These are phyloP conservation scores for Synergus laeviventris DNA, from an alignment of 2,888 invertebrate genomes.

Conservation along the genomic window DNA sequence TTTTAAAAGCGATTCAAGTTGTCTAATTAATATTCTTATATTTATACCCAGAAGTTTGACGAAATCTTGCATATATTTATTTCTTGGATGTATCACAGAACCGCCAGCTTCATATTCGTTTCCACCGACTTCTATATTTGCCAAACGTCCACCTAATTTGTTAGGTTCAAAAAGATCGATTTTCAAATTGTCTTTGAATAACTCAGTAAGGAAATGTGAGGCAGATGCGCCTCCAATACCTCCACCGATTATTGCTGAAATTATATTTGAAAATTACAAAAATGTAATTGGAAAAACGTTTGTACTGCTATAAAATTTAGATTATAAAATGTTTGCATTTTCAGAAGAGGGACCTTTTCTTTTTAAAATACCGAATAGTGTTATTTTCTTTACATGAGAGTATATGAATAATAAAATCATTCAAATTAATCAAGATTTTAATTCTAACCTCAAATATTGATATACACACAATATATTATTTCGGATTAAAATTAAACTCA, in stretches of 20 bases:
- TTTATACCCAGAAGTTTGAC: conserved; percentile 76
- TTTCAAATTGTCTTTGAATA: conserved; percentile 70
- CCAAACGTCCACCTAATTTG: conserved; percentile 79
- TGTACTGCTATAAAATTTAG: no score
- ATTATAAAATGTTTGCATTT: no score
- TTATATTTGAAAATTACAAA: background rate
- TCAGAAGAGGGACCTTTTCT: no score
- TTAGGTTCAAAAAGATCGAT: conserved; percentile 79
- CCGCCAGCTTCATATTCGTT: conserved; percentile 80
- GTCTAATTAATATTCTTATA: background rate
- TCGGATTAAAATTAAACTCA: conserved; percentile 42
- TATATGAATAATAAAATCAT: no score
- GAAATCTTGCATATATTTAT: conserved; percentile 79
- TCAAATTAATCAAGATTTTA: no score
- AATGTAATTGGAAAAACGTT: background rate
- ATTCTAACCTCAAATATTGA: background rate
- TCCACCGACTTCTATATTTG: conserved; percentile 76
- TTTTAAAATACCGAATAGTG: no score
- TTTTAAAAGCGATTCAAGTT: background rate
- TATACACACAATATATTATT: background rate
- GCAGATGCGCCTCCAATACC: conserved; percentile 81
- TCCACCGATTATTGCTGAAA: conserved; percentile 80
- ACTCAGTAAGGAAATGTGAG: conserved; percentile 78
- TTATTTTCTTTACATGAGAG: no score
- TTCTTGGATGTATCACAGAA: conserved; percentile 79